Conservation (phyloP, 53 echinoderm and acorn worm species). For the Actinopyga echinites region DNA sequence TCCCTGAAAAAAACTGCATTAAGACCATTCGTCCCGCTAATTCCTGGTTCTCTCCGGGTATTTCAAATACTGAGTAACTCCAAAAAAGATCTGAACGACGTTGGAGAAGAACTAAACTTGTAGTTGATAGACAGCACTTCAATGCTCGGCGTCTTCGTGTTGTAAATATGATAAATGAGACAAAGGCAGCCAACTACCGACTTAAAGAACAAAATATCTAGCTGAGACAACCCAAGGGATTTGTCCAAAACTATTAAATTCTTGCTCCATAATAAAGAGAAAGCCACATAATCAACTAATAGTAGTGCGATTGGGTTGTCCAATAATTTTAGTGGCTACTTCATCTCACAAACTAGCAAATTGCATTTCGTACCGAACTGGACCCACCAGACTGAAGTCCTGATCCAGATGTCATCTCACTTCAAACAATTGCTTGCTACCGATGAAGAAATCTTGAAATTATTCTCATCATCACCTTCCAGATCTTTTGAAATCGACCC, state of each 20-base stretch:
- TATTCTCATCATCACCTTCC: background rate
- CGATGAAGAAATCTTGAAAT: background rate
- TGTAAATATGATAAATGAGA: conserved; percentile 23
- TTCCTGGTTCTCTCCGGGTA: conserved; percentile 11
- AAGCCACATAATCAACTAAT: background rate
- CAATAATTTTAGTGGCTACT: background rate
- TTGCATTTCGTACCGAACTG: background rate
- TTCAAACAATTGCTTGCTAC: background rate
- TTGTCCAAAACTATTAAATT: no score
- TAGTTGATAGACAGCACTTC: conserved; percentile 3
- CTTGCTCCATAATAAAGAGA: background rate
- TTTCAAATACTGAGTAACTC: conserved; percentile 5
- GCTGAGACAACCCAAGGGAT: no score
- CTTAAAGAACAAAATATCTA: no score
- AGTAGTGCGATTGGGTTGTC: background rate
- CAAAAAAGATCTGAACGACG: conserved; percentile 7
- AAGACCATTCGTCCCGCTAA: conserved; percentile 23
- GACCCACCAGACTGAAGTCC: background rate
- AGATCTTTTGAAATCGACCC: no score
- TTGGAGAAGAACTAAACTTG: conserved; percentile 37
- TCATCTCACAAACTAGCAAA: background rate
- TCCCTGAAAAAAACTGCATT: conserved; percentile 1
- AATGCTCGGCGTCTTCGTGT: background rate
- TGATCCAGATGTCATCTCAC: background rate
- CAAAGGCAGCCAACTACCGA: no score